These are phyloP conservation scores for Drosophila cognata DNA, from an alignment of 2,888 invertebrate species.

Conservation along the genomic window DNA sequence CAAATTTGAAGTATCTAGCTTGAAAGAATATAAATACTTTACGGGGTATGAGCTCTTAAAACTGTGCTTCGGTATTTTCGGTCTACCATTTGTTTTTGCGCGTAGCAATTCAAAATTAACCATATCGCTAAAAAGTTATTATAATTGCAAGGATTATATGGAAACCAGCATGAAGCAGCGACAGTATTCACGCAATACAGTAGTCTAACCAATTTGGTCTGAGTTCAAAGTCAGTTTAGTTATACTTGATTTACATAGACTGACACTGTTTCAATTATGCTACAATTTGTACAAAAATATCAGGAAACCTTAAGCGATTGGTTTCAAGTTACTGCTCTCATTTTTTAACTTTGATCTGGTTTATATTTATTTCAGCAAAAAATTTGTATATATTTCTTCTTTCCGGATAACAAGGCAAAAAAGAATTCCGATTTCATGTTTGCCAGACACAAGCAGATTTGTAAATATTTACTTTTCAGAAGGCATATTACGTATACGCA, in stretches of 20 bases:
- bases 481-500: slow-evolving; percentile 24
- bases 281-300: neutral
- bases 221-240: neutral
- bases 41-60: slow-evolving; percentile 30
- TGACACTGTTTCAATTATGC: neutral
- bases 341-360: neutral
- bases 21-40: no score
- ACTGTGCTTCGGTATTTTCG: slow-evolving; percentile 32
- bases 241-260: neutral
- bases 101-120: slow-evolving; percentile 24
- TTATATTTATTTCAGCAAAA: neutral
- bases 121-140: slow-evolving; percentile 17
- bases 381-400: neutral
- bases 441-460: neutral
- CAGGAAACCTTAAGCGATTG: neutral
- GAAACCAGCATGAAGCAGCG: slow-evolving; percentile 22
- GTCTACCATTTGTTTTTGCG: slow-evolving; percentile 30
- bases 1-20: no score
- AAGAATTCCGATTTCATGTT: neutral
- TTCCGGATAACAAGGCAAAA: neutral
- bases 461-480: neutral
- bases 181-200: slow-evolving; percentile 9
- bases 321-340: neutral
- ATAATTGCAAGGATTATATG: slow-evolving; percentile 27
- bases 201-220: slow-evolving; percentile 15